Evolutionary conservation across 2,888 invertebrate genomes (phyloP).

Genomic region (Cephus spinipes): DNA sequence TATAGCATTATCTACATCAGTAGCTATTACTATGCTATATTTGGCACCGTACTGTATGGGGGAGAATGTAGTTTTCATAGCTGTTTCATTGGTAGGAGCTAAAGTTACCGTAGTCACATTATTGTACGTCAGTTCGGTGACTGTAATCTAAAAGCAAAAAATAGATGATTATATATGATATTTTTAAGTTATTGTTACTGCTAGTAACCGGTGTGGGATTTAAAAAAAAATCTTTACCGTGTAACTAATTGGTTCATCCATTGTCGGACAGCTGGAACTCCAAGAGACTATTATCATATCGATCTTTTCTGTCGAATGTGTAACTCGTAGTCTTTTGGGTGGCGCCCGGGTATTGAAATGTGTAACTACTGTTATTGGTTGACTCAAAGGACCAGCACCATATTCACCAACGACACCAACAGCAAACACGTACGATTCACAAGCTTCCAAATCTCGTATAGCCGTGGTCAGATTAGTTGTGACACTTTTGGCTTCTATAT

Average conservation of each 20-base stretch:
- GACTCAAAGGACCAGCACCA: conserved; percentile 76
- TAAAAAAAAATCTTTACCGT: conserved; percentile 66
- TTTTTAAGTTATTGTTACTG: not conserved
- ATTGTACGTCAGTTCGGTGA: conserved; percentile 68
- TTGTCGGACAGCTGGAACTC: conserved; percentile 77
- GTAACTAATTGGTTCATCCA: conserved; percentile 70
- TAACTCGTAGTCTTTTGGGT: conserved; percentile 75
- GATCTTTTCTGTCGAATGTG: conserved; percentile 55
- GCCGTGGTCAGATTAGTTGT: conserved; percentile 71
- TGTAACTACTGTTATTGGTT: conserved; percentile 71
- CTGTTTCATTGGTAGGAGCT: conserved; percentile 67
- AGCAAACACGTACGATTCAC: conserved; percentile 80
- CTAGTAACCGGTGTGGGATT: not conserved
- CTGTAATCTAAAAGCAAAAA: conserved; percentile 65
- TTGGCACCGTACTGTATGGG: conserved; percentile 70
- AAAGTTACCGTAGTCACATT: conserved; percentile 67
- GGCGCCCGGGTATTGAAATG: conserved; percentile 75
- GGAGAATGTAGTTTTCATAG: conserved; percentile 69
- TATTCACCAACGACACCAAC: conserved; percentile 75
- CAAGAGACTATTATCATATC: conserved; percentile 75
- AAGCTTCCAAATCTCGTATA: conserved; percentile 76
- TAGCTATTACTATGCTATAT: conserved; percentile 69
- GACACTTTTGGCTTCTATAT: conserved; percentile 65
- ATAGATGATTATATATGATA: conserved; percentile 23
- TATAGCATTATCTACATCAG: conserved; percentile 66